phyloP scores from a whole-genome alignment of 2,888 invertebrate genomes.

The Patella caerulea region DNA sequence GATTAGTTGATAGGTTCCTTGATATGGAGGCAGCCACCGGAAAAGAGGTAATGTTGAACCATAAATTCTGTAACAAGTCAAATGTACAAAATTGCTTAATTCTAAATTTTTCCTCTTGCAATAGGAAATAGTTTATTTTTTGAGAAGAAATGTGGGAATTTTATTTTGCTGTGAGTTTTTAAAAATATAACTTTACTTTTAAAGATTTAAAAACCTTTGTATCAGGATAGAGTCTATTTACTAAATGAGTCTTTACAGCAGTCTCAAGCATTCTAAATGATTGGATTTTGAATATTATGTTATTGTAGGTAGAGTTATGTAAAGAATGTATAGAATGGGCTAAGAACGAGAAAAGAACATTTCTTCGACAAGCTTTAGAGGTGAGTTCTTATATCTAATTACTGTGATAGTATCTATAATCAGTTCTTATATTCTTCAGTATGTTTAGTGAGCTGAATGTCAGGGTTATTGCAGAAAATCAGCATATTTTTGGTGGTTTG shows the following conservation, averaged over 20 bases:
- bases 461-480: background rate
- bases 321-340: constrained; percentile 99
- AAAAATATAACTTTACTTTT: background rate
- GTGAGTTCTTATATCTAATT: constrained; percentile 38
- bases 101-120: background rate
- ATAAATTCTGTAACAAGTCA: background rate
- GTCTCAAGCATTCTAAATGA: too few species aligned
- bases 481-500: background rate
- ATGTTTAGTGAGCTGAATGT: background rate
- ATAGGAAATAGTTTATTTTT: background rate
- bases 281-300: constrained; percentile 14
- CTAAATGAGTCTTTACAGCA: too few species aligned
- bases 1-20: constrained; percentile 96
- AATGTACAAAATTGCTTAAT: background rate
- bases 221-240: too few species aligned
- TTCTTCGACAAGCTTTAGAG: constrained; percentile 95
- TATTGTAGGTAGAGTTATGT: constrained; percentile 73
- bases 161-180: background rate
- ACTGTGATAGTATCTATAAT: background rate
- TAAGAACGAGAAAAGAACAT: constrained; percentile 96
- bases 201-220: too few species aligned
- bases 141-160: background rate
- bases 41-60: constrained; percentile 79
- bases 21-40: constrained; percentile 97
- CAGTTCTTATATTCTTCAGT: background rate